Base-by-base conservation (phyloP, 2,888 invertebrate species). In the Automeris io region DNA sequence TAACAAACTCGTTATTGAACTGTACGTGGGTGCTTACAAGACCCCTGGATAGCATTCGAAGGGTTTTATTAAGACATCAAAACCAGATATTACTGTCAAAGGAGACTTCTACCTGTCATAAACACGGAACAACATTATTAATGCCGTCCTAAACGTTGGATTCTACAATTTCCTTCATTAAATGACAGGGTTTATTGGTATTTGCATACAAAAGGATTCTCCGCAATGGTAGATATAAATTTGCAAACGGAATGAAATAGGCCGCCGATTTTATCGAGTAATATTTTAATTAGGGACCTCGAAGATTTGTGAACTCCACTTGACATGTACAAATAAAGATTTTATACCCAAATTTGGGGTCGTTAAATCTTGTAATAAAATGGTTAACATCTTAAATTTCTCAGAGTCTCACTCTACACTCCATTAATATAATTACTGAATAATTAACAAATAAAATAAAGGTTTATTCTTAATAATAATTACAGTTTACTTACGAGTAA, bases 51-150 rank as follows among this genome's bases (percentile, higher is more conserved):
- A 61, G 46, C 52, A 50, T 48, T 45, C 47, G 52, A 61, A 61
- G 65, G 73, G 69, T 69, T 76, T 64, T 64, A 71, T 66, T 57
- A 61, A 62, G 69, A 59, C 68, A 76, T 77, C 77, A 74, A 66
- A 69, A 64, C 61, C 74, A 71, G 71, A 63, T 39, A 49, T 55
- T 60, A 66, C 60, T 64, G 67, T 65, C 61, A 61, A 56, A 66
- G 63, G 57, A 60, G 55, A 59, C 57, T 63, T 60, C 55, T 62
- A 71, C 69, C 75, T 76, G 75, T 70, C 70, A 63, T 61, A 54
- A 56, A 57, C 62, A 66, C 21, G 33, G 22, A 9, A 35, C 38
- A 37, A 35, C 18, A 18, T 37, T 32, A 37, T 18, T 23, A 11
- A 23, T 7, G 32, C 23, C 5, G 3, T 37, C 31, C 18, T 16